phyloP scores from a whole-genome alignment of 2,113 vertebrate species.

The Pica pica region DNA sequence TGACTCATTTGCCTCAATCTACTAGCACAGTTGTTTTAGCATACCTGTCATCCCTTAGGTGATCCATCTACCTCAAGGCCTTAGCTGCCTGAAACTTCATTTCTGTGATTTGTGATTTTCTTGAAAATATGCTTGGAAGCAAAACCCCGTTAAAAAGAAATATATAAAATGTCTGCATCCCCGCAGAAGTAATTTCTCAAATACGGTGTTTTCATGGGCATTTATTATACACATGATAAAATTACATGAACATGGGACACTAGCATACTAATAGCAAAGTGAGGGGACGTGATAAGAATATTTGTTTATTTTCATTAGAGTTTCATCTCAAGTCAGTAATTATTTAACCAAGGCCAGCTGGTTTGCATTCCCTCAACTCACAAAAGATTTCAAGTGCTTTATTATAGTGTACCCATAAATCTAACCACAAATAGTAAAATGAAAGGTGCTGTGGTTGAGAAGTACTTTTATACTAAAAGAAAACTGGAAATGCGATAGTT shows the following conservation, averaged over 20 bases:
- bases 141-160: neutral
- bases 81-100: neutral
- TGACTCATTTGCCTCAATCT: neutral
- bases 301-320: neutral
- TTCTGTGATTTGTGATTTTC: conserved; percentile 1
- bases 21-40: neutral
- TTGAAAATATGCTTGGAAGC: neutral
- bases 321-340: neutral
- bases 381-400: neutral
- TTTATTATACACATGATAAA: neutral
- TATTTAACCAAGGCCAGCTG: neutral
- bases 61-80: neutral
- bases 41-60: neutral
- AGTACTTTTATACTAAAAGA: neutral
- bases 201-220: neutral
- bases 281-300: neutral
- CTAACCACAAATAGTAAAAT: neutral
- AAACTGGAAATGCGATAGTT: neutral
- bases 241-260: neutral
- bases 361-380: neutral
- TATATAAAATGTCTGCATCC: neutral
- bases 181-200: neutral
- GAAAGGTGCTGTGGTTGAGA: neutral
- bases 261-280: neutral
- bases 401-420: neutral